Evolutionary conservation across 2,888 invertebrate species (phyloP), one percentile per base, ranked within the genome.

Genomic region (Xanthostigma xanthostigma): DNA sequence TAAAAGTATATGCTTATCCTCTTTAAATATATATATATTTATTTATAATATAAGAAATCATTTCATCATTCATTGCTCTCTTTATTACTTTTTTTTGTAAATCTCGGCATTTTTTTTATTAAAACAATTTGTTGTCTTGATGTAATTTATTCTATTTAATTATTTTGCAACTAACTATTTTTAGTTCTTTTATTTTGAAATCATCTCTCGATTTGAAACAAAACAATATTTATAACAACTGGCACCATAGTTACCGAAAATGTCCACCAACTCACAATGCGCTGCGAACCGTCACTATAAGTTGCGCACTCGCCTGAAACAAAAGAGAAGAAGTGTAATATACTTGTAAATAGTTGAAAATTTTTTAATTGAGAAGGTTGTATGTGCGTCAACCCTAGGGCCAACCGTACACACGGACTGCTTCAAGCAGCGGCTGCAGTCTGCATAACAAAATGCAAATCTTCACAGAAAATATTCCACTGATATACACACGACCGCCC

Each of bases 231-330:
- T 41, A 55, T 47, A 50, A 53, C 35, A 36, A 52, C 44, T 47
- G 51, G 46, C 50, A 54, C 37, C 52, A 52, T 49, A 48, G 53
- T 51, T 44, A 51, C 43, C 38, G 55, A 36, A 35, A 53, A 45
- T 45, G 46, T 49, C 46, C 51, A 47, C 41, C 50, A 50, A 46
- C 43, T 40, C 44, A 39, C 44, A 46, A 51, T 36, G 34, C 55
- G 53, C 54, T 59, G 49, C 49, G 39, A 52, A 36, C 60, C 64
- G 53, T 61, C 61, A 55, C 65, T 72, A 45, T 67, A 67, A 59
- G 73, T 71, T 59, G 72, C 74, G 66, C 81, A 81, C 64, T 80
- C 79, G 57, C 81, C 81, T 81, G 71, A 6, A 69, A 70, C 56
- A 54, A 51, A 55, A 57, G 51, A 51, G 45, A 43, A 44, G 6